Evolutionary conservation across 2,113 vertebrate species (phyloP), one percentile per base, ranked within the genome.

Genomic region (Grammomys dolichurus): DNA sequence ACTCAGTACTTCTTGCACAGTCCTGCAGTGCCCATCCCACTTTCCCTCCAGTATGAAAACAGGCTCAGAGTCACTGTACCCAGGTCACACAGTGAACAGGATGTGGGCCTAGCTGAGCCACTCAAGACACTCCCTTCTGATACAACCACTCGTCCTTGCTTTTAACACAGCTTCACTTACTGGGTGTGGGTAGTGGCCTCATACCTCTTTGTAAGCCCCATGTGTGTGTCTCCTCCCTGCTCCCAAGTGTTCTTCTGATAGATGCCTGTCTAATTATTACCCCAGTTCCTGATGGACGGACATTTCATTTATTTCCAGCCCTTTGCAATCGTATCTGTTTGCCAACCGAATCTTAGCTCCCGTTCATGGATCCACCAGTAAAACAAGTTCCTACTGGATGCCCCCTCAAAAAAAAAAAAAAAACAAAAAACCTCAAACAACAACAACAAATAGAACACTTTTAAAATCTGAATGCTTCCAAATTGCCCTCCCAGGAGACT

Each of bases 221-320:
- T 76, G 8, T 26, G 56, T 65, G 36, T 46, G 3, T 36, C 17
- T 77, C 3, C 5, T 19, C 17, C 26, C 24, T 16, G 73, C 63
- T 65, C 0, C 48, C 26, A 36, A 28, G 51, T 73, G 46, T n/a
- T 72, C 63, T 36, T 4, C 75, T 67, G 40, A 85, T 40, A 26
- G 26, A 11, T 2, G 36, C 40, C 28, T 80, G 56, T 90, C 76
- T 89, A 93, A 69, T 95, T 86, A 94, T 86, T 75, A 58, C 24
- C 22, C 17, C 10, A 70, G 56, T 63, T 92, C 96, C 92, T 80
- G 33, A 1, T 10, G 93, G 94, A 75, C 69, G 8, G 85, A 11
- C n/a, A 48, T 93, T 40, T 85, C 80, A 72, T 76, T 87, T 82
- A 89, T 43, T 89, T 54, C 78, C 65, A 96, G 86, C 48, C 3